A percentile compares a stretch with the other conserved stretches of the same genome.
Evolutionary conservation across 2,797 vertebrate genomes (phyloP).

Genomic region (Masticophis lateralis): DNA sequence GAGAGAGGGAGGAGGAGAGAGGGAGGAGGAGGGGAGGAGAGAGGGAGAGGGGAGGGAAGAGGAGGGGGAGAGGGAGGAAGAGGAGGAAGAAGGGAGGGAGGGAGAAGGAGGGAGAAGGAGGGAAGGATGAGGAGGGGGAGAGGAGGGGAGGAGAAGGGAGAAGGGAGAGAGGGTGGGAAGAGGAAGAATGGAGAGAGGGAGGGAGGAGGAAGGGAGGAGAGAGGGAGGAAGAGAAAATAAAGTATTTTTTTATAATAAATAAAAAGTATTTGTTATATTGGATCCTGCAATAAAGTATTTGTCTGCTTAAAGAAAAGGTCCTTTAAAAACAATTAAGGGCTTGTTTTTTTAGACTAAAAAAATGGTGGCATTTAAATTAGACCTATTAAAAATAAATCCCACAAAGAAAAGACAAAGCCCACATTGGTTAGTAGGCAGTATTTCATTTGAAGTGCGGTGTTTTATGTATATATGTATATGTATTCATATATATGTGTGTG

Average conservation of each 20-base stretch:
- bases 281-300: neutral
- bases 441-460: neutral
- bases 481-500: too few relatives aligned
- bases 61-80: fast-evolving
- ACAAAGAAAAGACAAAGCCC: neutral
- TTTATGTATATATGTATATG: neutral
- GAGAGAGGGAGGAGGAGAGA: too few relatives aligned
- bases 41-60: too few relatives aligned
- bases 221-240: neutral
- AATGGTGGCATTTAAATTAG: neutral
- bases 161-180: too few relatives aligned
- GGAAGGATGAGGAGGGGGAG: too few relatives aligned
- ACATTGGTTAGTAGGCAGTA: neutral
- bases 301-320: neutral
- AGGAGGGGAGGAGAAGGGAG: too few relatives aligned
- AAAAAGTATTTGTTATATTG: neutral
- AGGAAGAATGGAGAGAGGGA: neutral
- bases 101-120: too few relatives aligned
- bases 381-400: neutral
- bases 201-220: too few relatives aligned
- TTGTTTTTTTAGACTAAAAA: neutral
- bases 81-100: fast-evolving
- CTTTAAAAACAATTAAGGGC: neutral
- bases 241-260: neutral
- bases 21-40: too few relatives aligned